Conservation (phyloP, 2,888 invertebrate species). For the Drosophila peninsularis region DNA sequence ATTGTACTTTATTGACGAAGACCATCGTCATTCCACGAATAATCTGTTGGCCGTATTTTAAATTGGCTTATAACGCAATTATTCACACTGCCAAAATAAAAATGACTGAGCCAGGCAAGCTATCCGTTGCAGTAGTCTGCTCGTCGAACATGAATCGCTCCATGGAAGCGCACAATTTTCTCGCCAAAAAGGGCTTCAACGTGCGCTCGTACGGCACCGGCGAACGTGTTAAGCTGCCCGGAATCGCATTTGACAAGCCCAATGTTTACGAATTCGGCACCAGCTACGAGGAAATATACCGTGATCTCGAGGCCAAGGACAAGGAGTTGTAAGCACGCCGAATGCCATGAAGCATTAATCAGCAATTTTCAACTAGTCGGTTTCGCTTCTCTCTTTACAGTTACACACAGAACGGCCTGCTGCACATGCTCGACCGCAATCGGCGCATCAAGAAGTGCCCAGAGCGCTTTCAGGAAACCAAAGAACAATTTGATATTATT, state of each 20-base stretch:
- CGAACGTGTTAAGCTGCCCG: slow-evolving; percentile 98
- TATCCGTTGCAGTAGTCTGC: slow-evolving; percentile 97
- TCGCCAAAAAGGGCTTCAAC: slow-evolving; percentile 98
- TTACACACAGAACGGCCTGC: slow-evolving; percentile 98
- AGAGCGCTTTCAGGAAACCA: slow-evolving; percentile 95
- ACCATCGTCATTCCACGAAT: slow-evolving; percentile 28
- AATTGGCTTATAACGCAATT: slow-evolving; percentile 15
- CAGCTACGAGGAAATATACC: slow-evolving; percentile 97
- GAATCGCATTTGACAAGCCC: slow-evolving; percentile 95
- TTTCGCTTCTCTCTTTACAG: slow-evolving; percentile 79
- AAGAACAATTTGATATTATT: slow-evolving; percentile 96
- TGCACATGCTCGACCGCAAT: slow-evolving; percentile 99
- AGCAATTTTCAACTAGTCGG: neutral
- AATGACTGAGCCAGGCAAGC: slow-evolving; percentile 84
- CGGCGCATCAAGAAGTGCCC: slow-evolving; percentile 96
- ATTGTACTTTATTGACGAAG: slow-evolving; percentile 29
- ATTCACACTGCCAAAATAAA: slow-evolving; percentile 67
- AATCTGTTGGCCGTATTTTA: slow-evolving; percentile 23
- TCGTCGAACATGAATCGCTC: slow-evolving; percentile 99
- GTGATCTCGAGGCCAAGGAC: slow-evolving; percentile 95
- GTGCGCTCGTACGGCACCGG: slow-evolving; percentile 98
- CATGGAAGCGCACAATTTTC: slow-evolving; percentile 99
- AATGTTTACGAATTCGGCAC: slow-evolving; percentile 99
- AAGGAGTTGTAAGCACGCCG: slow-evolving; percentile 89
- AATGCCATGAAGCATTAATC: neutral